Base-by-base conservation (phyloP, 2,113 vertebrate genomes). In the Illadopsis cleaveri region DNA sequence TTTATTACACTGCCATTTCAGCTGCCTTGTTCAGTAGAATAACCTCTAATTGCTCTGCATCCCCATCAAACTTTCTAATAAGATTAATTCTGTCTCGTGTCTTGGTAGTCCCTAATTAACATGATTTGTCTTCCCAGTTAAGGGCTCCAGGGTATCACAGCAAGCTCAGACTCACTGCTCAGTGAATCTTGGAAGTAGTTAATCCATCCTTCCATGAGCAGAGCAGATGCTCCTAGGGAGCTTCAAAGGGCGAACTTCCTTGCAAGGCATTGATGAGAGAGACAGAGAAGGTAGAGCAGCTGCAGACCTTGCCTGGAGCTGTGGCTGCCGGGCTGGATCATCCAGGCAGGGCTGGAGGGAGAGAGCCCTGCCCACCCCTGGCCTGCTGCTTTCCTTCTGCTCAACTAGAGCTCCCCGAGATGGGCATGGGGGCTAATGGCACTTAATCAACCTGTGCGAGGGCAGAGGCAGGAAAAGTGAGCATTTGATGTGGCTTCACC, bases 41-140 rank as follows among this genome's bases (percentile, higher is more conserved):
- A 83, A 38, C 23, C 48, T 60, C 72, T 78, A 94, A 91, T 90
- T 92, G 79, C 56, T 91, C 70, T 70, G 44, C 71, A 84, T 80
- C 70, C 64, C 79, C 48, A 72, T 93, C 87, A 86, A 86, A 58
- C 79, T 78, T 86, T 48, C 64, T 93, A 90, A 76, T 88, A 60
- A 88, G 80, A 93, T 88, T 81, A 90, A 95, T 93, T 82, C 82
- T 90, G 68, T 78, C 65, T 86, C 86, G 42, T 83, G 64, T 60
- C 92, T 81, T n/a, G 18, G 44, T 64, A 90, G 90, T 88, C 60
- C 56, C 88, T 80, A 94, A 93, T 96, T 94, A 96, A 90, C 60
- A 22, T 90, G 62, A 89, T 93, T 94, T 77, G 56, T 92, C 93
- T 94, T 90, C 82, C 23, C 61, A 81, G 79, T 71, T 81, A 76